These are phyloP conservation scores for Caenorhabditis remanei DNA, from an alignment of 1,140 invertebrate species.

Conservation along the genomic window DNA sequence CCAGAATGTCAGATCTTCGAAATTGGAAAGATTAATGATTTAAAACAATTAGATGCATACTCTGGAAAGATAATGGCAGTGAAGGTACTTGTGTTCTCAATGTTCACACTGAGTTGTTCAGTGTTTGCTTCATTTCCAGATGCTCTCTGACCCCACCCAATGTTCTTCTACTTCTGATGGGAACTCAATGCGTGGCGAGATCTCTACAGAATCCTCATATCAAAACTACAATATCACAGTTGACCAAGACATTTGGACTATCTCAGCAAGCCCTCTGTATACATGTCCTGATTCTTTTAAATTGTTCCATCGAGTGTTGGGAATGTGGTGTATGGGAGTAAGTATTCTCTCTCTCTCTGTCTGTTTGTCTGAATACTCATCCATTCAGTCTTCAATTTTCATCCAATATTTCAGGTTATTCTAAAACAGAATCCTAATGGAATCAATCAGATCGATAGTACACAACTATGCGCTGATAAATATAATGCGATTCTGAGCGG, in stretches of 20 bases:
- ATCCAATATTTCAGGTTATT: not conserved
- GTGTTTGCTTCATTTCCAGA: not conserved
- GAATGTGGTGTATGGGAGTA: constrained; percentile 11
- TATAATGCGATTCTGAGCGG: not conserved
- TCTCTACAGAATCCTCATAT: not conserved
- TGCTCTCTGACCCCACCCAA: not conserved
- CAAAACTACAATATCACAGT: constrained; percentile 2
- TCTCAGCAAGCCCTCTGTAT: not conserved
- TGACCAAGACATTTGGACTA: not conserved
- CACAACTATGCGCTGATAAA: not conserved
- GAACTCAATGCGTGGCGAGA: not conserved
- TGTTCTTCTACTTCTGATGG: not conserved
- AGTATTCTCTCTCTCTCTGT: not conserved
- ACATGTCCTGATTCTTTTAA: not conserved
- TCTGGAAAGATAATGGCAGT: not conserved
- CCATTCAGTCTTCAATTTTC: not conserved
- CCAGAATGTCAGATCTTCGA: not conserved
- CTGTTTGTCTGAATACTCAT: not conserved
- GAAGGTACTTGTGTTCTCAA: not conserved
- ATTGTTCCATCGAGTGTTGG: not conserved
- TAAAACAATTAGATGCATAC: not conserved
- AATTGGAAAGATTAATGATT: not conserved
- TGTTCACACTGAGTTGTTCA: too few species aligned
- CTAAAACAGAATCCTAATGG: not conserved
- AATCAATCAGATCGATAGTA: not conserved